Base-by-base conservation (phyloP, 2,888 invertebrate species). In the Heliconius hortense region DNA sequence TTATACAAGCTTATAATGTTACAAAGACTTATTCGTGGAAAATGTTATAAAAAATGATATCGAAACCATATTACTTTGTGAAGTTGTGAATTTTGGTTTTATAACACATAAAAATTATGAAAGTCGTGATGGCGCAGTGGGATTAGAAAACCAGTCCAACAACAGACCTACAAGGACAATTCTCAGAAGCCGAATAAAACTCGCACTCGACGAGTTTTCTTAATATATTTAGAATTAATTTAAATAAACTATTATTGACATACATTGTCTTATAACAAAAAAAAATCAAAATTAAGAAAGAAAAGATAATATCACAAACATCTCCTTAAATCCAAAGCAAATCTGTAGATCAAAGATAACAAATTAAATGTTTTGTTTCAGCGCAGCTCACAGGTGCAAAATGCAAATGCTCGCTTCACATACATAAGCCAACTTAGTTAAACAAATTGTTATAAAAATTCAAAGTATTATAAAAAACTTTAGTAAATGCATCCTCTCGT, bases 401-500 rank as follows among this genome's bases (percentile, higher is more conserved):
- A 69, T 69, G 56, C 39, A 60, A 73, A 73, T 43, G n/a, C 53
- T 31, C n/a, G 53, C 26, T 56, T 56, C 56, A 56, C 56, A 67
- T 62, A 63, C 43, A 71, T 59, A 59, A 75, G 70, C 63, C 70
- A 74, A 53, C 70, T 59, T 43, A 59, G 43, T 66, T 56, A 72
- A 62, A 71, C 56, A 78, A 72, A 72, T 73, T 56, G 72, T 56
- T 71, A 67, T 75, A 75, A 71, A 73, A 76, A 78, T 70, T 53
- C 59, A 63, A 69, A 71, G 43, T 39, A 11, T n/a, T 56, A 56
- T 56, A 73, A 72, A n/a, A 75, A 72, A 73, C 48, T 53, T 43
- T 24, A 69, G 69, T 69, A 73, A 72, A 67, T 59, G 62, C 72
- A 76, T 68, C 26, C 64, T 28, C 64, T 60, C 60, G 18, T 26